Evolutionary conservation across 1,140 invertebrate genomes (phyloP).

Genomic region (Chironomus tepperi): DNA sequence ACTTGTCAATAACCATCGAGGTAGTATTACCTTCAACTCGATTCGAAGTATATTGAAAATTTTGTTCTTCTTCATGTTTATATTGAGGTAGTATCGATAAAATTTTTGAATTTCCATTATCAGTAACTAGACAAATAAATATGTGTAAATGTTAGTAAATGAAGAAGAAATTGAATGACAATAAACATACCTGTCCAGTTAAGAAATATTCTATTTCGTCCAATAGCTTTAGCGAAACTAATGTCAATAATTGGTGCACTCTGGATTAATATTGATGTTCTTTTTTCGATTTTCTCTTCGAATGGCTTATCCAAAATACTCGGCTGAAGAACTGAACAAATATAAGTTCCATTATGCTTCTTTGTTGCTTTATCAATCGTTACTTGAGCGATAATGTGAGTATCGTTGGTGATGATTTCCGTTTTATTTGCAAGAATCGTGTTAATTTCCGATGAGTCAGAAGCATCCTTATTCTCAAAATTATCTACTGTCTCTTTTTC

Average conservation of each 20-base stretch:
- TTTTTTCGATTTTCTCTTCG: slow-evolving; percentile 30
- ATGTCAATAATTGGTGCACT: slow-evolving; percentile 62
- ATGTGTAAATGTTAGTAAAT: not conserved
- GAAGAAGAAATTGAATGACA: slow-evolving; percentile 15
- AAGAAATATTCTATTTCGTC: slow-evolving; percentile 60
- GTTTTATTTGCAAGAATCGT: slow-evolving; percentile 29
- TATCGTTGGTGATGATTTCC: slow-evolving; percentile 44
- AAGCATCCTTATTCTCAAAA: slow-evolving; percentile 40
- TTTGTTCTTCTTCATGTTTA: slow-evolving; percentile 45
- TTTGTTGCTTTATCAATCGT: slow-evolving; percentile 46
- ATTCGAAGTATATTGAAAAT: slow-evolving; percentile 42
- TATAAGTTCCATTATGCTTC: slow-evolving; percentile 60
- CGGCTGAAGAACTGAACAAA: slow-evolving; percentile 40
- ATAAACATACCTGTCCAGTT: slow-evolving; percentile 58
- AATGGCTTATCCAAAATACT: slow-evolving; percentile 26
- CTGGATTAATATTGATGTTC: slow-evolving; percentile 49
- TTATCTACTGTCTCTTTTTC: slow-evolving; percentile 46
- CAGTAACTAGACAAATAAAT: slow-evolving; percentile 36
- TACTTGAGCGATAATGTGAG: slow-evolving; percentile 46
- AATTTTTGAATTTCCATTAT: slow-evolving; percentile 64
- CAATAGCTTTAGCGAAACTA: slow-evolving; percentile 65
- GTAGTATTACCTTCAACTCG: slow-evolving; percentile 48
- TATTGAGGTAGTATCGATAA: slow-evolving; percentile 55
- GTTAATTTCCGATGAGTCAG: slow-evolving; percentile 30
- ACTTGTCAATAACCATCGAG: slow-evolving; percentile 52